Percentiles rank a stretch among this genome's conserved stretches.
These are phyloP conservation scores for Chymomyza costata DNA, from an alignment of 1,140 invertebrate species.

Conservation along the genomic window DNA sequence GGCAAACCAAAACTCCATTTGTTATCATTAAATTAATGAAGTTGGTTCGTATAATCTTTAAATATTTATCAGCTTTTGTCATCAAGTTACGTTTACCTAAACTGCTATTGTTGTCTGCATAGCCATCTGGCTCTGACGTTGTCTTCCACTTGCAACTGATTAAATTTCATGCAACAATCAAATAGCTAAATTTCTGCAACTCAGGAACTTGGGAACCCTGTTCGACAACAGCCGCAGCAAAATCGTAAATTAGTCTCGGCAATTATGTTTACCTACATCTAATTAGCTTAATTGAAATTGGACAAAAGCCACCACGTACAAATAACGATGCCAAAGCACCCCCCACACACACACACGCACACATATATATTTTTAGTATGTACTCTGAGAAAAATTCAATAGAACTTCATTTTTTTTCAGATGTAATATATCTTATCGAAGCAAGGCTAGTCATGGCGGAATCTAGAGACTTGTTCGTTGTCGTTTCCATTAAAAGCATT, in stretches of 20 bases:
- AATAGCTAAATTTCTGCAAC: conserved; percentile 2
- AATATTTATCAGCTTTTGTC: conserved; percentile 53
- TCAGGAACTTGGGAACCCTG: too few species aligned
- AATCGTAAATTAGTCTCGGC: conserved; percentile 50
- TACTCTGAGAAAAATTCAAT: too few species aligned
- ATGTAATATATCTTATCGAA: too few species aligned
- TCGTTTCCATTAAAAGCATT: too few species aligned
- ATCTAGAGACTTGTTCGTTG: too few species aligned
- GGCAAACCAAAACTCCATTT: conserved; percentile 40
- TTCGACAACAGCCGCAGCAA: not conserved
- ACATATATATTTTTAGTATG: too few species aligned
- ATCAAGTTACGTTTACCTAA: conserved; percentile 20
- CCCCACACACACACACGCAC: too few species aligned
- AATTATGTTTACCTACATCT: conserved; percentile 66
- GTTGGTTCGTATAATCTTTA: conserved; percentile 46
- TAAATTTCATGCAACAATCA: conserved; percentile 18
- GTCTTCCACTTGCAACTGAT: conserved; percentile 9
- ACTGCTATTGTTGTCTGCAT: not conserved
- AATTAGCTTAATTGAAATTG: conserved; percentile 67
- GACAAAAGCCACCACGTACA: conserved; percentile 35
- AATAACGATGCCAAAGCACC: not conserved
- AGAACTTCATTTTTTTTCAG: too few species aligned
- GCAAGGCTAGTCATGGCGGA: too few species aligned
- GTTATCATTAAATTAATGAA: conserved; percentile 64
- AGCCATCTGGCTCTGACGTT: not conserved